These are phyloP conservation scores for Nyctereutes procyonoides DNA, from an alignment of 2,113 vertebrate genomes.

Conservation along the genomic window DNA sequence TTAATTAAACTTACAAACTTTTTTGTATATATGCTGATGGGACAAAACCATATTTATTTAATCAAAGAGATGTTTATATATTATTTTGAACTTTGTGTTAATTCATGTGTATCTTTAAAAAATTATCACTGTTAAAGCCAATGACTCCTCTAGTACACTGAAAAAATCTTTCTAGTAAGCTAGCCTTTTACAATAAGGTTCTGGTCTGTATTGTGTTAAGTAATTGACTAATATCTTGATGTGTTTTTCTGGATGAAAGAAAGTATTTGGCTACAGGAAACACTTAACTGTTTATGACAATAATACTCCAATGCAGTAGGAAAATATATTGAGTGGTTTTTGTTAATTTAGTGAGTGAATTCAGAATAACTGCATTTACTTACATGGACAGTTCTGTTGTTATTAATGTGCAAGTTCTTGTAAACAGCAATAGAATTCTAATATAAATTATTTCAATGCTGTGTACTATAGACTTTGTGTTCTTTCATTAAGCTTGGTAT, in stretches of 20 bases:
- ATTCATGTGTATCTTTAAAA: constrained; percentile 52
- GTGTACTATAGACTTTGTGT: background rate
- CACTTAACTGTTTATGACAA: background rate
- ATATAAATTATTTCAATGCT: background rate
- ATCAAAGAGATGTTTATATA: background rate
- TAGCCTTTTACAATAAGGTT: background rate
- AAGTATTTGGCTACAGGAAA: constrained; percentile 20
- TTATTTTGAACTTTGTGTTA: constrained; percentile 46
- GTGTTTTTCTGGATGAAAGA: constrained; percentile 20
- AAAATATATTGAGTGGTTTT: background rate
- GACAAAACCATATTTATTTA: constrained; percentile 56
- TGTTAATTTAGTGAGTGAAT: background rate
- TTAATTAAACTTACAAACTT: constrained; percentile 36
- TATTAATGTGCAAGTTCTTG: background rate
- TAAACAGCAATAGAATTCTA: background rate
- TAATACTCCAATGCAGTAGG: background rate
- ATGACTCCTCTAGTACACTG: background rate
- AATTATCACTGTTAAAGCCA: background rate
- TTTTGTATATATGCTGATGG: background rate
- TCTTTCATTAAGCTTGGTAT: background rate
- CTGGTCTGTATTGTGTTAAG: constrained; percentile 14
- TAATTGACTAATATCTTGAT: constrained; percentile 10
- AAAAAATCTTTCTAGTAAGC: background rate
- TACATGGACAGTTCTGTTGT: background rate
- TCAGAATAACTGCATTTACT: background rate